Evolutionary conservation across 1,140 invertebrate species (phyloP).

Genomic region (Tribolium castaneum): DNA sequence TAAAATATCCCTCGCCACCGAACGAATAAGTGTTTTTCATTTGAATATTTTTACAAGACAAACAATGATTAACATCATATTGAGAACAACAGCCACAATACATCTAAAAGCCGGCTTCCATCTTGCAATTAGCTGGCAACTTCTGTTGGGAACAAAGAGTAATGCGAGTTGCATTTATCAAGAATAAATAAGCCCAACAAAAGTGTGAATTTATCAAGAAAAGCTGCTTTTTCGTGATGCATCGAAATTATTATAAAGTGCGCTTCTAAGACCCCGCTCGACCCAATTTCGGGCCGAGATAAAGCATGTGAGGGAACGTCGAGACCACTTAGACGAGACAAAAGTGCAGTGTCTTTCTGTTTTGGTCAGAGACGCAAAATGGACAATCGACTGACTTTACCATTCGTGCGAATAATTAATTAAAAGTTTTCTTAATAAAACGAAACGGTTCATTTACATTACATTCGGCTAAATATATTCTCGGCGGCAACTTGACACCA

Average conservation of each 20-base stretch:
- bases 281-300: conserved; percentile 48
- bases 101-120: background rate
- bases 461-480: conserved; percentile 46
- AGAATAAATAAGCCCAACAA: background rate
- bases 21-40: conserved; percentile 20
- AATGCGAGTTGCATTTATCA: background rate
- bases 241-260: background rate
- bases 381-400: background rate
- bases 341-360: conserved; percentile 3
- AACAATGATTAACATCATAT: conserved; percentile 8
- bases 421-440: conserved; percentile 43
- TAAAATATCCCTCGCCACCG: background rate
- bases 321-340: conserved; percentile 31
- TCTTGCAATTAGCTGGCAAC: background rate
- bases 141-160: background rate
- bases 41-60: conserved; percentile 33
- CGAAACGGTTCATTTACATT: conserved; percentile 43
- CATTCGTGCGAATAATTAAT: background rate
- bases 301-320: conserved; percentile 41
- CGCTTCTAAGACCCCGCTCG: conserved; percentile 12
- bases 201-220: background rate
- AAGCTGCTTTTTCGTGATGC: background rate
- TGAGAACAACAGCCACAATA: conserved; percentile 1
- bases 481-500: conserved; percentile 36
- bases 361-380: background rate